Evolutionary conservation across 1,140 invertebrate genomes (phyloP).

Genomic region (Atta texana): DNA sequence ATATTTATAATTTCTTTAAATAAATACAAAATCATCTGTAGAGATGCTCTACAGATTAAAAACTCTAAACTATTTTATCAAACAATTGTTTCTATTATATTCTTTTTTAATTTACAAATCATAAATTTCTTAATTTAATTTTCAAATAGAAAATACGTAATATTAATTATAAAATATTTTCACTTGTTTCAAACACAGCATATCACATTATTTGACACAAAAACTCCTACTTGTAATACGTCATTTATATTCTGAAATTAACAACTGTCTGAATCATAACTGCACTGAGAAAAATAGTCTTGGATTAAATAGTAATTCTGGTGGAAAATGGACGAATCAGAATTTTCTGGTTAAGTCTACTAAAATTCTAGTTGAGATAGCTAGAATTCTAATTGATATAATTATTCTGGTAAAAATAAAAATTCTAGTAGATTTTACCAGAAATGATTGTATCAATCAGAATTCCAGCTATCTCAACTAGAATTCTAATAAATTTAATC

Average conservation of each 20-base stretch:
- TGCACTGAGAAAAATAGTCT: too few species aligned
- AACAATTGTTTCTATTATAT: background rate
- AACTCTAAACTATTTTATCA: slow-evolving; percentile 16
- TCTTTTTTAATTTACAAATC: background rate
- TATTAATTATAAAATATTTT: background rate
- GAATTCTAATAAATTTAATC: too few species aligned
- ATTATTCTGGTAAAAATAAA: too few species aligned
- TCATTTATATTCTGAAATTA: slow-evolving; percentile 30
- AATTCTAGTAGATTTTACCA: too few species aligned
- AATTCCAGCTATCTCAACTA: too few species aligned
- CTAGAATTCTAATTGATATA: too few species aligned
- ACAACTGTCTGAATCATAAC: background rate
- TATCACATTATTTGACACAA: slow-evolving; percentile 5
- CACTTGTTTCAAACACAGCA: slow-evolving; percentile 5
- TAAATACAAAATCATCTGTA: background rate
- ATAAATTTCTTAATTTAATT: slow-evolving; percentile 28
- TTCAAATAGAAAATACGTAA: background rate
- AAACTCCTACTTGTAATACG: background rate
- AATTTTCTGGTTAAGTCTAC: too few species aligned
- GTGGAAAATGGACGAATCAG: too few species aligned
- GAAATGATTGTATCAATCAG: too few species aligned
- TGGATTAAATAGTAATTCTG: too few species aligned
- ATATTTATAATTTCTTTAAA: too few species aligned
- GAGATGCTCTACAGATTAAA: background rate
- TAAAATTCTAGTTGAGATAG: too few species aligned